Evolutionary conservation across 2,797 vertebrate genomes (phyloP).

Genomic region (Takifugu rubripes): DNA sequence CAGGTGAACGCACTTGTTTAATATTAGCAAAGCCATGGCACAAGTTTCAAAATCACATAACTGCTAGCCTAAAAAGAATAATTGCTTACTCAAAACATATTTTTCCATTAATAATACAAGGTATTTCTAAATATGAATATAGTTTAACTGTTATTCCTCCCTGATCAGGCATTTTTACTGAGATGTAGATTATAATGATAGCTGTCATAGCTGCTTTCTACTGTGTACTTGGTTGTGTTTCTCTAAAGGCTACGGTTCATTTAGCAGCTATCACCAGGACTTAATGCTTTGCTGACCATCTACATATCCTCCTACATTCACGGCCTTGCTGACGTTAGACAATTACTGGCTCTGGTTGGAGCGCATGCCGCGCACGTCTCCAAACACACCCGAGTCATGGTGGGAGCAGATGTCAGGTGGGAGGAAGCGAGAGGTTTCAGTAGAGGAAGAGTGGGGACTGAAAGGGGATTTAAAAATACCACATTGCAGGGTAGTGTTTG

Average conservation of each 20-base stretch:
- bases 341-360: slow-evolving; percentile 21
- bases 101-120: no score
- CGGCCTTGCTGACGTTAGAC: slow-evolving; percentile 29
- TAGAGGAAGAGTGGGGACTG: neutral
- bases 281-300: slow-evolving; percentile 40
- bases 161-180: no score
- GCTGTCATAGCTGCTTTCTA: neutral
- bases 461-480: slow-evolving; percentile 15
- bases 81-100: no score
- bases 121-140: no score
- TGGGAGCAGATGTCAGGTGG: slow-evolving; percentile 60
- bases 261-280: slow-evolving; percentile 24
- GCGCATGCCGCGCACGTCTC: slow-evolving; percentile 14
- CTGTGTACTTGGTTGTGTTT: neutral
- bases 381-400: slow-evolving; percentile 4
- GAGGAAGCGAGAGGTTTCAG: slow-evolving; percentile 22
- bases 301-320: slow-evolving; percentile 17
- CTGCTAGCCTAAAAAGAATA: no score
- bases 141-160: no score
- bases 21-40: no score
- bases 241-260: slow-evolving; percentile 17
- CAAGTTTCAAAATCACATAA: no score
- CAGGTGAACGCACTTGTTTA: no score
- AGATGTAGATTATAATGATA: neutral
- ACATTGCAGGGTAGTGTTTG: no score